Conservation (phyloP, 2,888 invertebrate genomes). For the Eilema depressum region DNA sequence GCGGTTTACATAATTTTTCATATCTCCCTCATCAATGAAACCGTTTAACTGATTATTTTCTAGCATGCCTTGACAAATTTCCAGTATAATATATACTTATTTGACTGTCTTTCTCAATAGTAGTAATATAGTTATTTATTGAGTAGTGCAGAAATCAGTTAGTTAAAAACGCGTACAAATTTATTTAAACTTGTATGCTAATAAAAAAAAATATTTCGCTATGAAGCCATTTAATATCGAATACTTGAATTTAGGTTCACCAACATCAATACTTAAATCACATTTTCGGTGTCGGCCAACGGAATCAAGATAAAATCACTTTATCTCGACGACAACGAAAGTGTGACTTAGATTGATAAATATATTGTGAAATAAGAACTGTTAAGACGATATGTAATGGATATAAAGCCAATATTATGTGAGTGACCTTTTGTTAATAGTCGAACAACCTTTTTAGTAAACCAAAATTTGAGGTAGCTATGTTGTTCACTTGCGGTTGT, state of each 20-base stretch:
- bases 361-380: slow-evolving; percentile 36
- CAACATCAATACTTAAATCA: slow-evolving; percentile 40
- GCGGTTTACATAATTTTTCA: too few relatives aligned
- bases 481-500: not conserved
- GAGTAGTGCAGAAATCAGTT: not conserved
- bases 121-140: not conserved
- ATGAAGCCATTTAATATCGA: slow-evolving; percentile 29
- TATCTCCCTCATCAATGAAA: too few relatives aligned
- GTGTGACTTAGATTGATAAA: slow-evolving; percentile 44
- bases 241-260: slow-evolving; percentile 11
- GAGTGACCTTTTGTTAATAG: not conserved
- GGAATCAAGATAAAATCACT: slow-evolving; percentile 32
- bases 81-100: not conserved
- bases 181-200: not conserved
- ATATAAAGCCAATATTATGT: slow-evolving; percentile 17
- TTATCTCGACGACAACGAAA: slow-evolving; percentile 45
- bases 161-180: too few relatives aligned
- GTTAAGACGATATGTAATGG: slow-evolving; percentile 43
- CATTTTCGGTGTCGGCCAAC: slow-evolving; percentile 38
- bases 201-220: not conserved
- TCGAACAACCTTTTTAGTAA: not conserved
- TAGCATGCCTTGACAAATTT: not conserved
- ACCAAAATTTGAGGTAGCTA: not conserved
- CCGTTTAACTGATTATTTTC: too few relatives aligned
- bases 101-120: not conserved